These are phyloP conservation scores for Myrmecobius fasciatus DNA, from an alignment of 2,113 vertebrate species.

Conservation along the genomic window DNA sequence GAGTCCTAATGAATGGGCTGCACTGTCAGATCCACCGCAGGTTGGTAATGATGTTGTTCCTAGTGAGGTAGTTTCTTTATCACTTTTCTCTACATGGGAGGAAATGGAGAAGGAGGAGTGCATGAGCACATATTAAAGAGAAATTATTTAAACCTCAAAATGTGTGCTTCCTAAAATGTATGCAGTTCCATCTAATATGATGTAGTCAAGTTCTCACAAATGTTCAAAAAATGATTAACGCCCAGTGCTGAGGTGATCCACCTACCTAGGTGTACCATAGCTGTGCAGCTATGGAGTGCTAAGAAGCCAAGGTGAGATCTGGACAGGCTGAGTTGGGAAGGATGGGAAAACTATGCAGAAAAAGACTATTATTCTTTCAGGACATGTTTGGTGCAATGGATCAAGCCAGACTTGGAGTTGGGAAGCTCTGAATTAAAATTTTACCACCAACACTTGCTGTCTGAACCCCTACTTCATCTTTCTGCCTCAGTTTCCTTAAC, in stretches of 20 bases:
- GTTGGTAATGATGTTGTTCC: constrained; percentile 89
- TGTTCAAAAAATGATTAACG: neutral
- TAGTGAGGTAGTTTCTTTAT: constrained; percentile 99
- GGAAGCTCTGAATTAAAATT: constrained; percentile 22
- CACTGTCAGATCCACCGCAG: constrained; percentile 87
- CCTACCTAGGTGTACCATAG: too few species aligned
- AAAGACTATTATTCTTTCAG: neutral
- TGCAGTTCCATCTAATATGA: neutral
- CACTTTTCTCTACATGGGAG: constrained; percentile 85
- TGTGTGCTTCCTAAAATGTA: constrained; percentile 11
- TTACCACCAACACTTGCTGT: neutral
- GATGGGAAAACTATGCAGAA: neutral
- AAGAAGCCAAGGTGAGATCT: neutral
- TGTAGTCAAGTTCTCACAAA: neutral
- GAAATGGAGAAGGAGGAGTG: constrained; percentile 60
- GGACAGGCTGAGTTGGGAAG: too few species aligned
- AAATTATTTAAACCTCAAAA: neutral
- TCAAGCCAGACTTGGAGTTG: neutral
- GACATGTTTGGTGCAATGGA: neutral
- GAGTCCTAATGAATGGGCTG: constrained; percentile 83
- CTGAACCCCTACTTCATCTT: neutral
- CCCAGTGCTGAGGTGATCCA: neutral
- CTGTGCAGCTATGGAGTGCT: neutral
- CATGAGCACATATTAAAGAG: neutral
- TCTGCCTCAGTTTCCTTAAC: neutral